Base-by-base conservation (phyloP, 1,140 invertebrate genomes). In the Penaeus vannamei region DNA sequence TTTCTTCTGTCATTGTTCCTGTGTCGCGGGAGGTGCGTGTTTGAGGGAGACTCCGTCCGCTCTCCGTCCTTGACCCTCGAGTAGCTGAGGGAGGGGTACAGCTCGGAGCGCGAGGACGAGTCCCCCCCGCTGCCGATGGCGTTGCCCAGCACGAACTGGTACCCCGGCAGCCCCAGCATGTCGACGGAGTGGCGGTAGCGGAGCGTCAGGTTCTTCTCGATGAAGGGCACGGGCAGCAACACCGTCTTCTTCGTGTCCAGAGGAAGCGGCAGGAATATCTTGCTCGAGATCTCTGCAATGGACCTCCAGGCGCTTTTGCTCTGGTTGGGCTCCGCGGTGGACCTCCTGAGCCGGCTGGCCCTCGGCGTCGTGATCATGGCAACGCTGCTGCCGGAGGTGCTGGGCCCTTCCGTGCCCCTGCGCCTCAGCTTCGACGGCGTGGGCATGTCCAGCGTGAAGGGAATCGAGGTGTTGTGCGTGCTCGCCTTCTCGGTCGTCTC, bases 201-300 rank as follows among this genome's bases (percentile, higher is more conserved):
- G 22, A 91, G 85, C 46, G 88, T 91, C 20, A 91, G 59, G 64
- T 90, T 90, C 86, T 83, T 90, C 76, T 90, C 80, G 10, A 91
- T 79, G 61, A 85, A 81, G 1, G 91, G 84, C 64, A 90, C 76
- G 2, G 88, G 85, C 23, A 90, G 83, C 61, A 84, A 14, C 59
- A 91, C 86, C 29, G 82, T 81, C 59, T 87, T 90, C 29, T 69
- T 83, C 29, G 85, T 87, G 64, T 90, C 89, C 22, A 88, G 72
- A 1, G 88, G 85, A n/a, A 90, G 77, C 14, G 89, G 80, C 10
- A 91, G 72, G 81, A 91, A 91, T 87, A 91, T 88, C 26, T 86
- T 91, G 22, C 83, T 81, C 22, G 89, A 87, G 20, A 90, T 90
- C 29, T 87, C 82, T 20, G 82, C 42, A 29, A 89, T 61, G 36